phyloP scores from a whole-genome alignment of 2,888 invertebrate species.

The Priocnemis perturbator region DNA sequence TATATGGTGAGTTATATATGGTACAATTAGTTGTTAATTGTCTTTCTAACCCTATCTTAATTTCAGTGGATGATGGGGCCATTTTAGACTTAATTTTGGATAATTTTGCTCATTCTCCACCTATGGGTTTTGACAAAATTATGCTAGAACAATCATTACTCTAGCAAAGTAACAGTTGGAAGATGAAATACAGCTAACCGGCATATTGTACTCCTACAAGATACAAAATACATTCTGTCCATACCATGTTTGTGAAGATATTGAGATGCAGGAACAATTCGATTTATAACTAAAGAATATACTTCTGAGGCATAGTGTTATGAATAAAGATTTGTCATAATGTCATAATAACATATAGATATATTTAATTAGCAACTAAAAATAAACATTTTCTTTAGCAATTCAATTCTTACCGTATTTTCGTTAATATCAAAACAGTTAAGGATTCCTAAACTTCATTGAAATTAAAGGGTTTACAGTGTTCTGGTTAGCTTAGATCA shows the following conservation, averaged over 20 bases:
- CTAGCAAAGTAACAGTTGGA: conserved; percentile 77
- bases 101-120: conserved; percentile 89
- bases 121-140: conserved; percentile 94
- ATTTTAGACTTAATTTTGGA: conserved; percentile 96
- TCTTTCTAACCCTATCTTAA: too few relatives aligned
- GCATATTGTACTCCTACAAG: conserved; percentile 11
- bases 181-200: conserved; percentile 6
- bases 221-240: conserved; percentile 33
- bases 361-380: conserved; percentile 53
- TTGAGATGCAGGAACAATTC: conserved; percentile 27
- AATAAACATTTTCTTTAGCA: conserved; percentile 60
- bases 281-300: conserved; percentile 35
- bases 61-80: conserved; percentile 96
- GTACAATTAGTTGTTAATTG: background rate
- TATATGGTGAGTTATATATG: conserved; percentile 90
- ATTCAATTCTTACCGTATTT: conserved; percentile 10
- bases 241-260: conserved; percentile 27
- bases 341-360: conserved; percentile 53
- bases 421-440: conserved; percentile 26
- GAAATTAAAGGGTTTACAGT: conserved; percentile 68
- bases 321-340: conserved; percentile 44
- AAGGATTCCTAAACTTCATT: conserved; percentile 70
- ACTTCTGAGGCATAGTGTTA: conserved; percentile 54
- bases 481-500: conserved; percentile 45
- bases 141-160: conserved; percentile 98